A percentile compares a stretch with the other conserved stretches of the same genome.
Conservation (phyloP, 1,140 invertebrate genomes). For the Phenacoccus solenopsis region DNA sequence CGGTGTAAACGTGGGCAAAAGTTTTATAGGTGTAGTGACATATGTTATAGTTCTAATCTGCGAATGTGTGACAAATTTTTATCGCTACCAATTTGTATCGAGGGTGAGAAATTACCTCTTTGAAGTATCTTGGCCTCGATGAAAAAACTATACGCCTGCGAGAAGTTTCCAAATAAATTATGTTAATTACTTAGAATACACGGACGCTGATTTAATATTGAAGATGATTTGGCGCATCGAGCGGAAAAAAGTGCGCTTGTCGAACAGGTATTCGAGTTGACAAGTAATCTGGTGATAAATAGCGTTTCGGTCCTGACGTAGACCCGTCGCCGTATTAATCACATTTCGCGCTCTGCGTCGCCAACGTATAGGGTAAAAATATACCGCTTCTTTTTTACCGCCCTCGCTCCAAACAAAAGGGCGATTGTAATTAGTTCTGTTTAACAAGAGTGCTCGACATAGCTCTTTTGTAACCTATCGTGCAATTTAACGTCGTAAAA, state of each 20-base stretch:
- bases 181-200: not conserved
- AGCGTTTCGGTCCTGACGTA: not conserved
- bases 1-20: not conserved
- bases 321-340: not conserved
- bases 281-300: conserved; percentile 2
- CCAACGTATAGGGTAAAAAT: not conserved
- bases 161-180: not conserved
- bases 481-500: not conserved
- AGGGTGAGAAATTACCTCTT: not conserved
- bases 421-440: not conserved
- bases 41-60: conserved; percentile 5
- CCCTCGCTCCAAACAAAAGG: not conserved
- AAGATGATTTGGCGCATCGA: not conserved
- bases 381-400: not conserved
- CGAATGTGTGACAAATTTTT: not conserved
- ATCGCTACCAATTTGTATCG: conserved; percentile 4
- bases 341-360: not conserved
- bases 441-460: not conserved
- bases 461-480: not conserved
- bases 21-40: conserved; percentile 16
- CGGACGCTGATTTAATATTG: not conserved
- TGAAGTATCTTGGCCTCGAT: not conserved
- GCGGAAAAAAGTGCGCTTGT: not conserved
- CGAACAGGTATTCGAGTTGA: not conserved
- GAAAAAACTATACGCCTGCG: not conserved